Evolutionary conservation across 2,113 vertebrate species (phyloP).

Genomic region (Anoplopoma fimbria): DNA sequence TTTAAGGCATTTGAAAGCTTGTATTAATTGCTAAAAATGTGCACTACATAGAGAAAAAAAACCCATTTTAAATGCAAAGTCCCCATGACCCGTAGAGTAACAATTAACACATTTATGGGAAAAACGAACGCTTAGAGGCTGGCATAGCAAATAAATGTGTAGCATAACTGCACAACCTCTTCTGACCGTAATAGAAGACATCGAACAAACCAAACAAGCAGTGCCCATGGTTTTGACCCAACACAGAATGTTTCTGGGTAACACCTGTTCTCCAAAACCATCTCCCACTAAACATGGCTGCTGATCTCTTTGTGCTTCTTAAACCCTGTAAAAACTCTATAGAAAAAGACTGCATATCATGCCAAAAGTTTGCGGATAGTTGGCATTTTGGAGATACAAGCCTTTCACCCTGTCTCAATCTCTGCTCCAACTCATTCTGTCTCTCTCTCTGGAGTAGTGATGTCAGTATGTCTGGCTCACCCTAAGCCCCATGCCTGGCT

Average conservation of each 20-base stretch:
- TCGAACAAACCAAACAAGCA: not conserved
- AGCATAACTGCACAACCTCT: not conserved
- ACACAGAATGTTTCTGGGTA: not conserved
- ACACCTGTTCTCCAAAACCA: not conserved
- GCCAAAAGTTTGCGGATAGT: constrained; percentile 9
- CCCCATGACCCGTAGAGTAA: too few relatives aligned
- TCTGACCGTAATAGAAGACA: not conserved
- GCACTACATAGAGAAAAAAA: too few relatives aligned
- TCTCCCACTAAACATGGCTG: not conserved
- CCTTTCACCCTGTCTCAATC: constrained; percentile 3
- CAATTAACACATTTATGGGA: too few relatives aligned
- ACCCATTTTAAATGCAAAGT: too few relatives aligned
- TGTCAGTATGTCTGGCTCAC: constrained; percentile 51
- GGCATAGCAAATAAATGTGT: not conserved
- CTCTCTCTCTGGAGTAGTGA: constrained; percentile 33
- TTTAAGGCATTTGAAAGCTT: too few relatives aligned
- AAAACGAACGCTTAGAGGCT: not conserved
- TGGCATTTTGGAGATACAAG: constrained; percentile 27
- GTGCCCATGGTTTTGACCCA: too few relatives aligned
- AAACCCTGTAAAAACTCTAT: not conserved
- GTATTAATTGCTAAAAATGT: too few relatives aligned
- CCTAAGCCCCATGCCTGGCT: constrained; percentile 43
- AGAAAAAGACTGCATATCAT: not conserved
- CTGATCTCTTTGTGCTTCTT: not conserved
- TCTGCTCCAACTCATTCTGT: constrained; percentile 15